These are phyloP conservation scores for Polypedilum pembai DNA, from an alignment of 1,140 invertebrate genomes.

Conservation along the genomic window DNA sequence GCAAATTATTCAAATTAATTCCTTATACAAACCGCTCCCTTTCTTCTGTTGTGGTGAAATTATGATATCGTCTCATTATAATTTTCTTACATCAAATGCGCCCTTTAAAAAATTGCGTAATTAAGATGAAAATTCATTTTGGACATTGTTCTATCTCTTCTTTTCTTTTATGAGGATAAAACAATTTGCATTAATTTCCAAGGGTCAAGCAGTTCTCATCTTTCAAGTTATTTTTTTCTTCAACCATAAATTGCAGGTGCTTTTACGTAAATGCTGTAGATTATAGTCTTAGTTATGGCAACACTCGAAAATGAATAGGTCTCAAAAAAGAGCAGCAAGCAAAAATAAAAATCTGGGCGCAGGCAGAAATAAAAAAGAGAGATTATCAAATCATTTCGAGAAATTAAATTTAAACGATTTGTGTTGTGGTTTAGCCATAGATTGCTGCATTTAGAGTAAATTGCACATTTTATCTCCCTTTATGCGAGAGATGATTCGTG, in stretches of 20 bases:
- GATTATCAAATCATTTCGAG: conserved; percentile 4
- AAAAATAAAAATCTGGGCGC: not conserved
- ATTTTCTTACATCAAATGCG: not conserved
- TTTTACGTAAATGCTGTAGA: not conserved
- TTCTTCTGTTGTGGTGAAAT: not conserved
- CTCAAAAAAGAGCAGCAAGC: not conserved
- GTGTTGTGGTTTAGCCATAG: not conserved
- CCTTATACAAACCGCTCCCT: not conserved
- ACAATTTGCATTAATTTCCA: conserved; percentile 24
- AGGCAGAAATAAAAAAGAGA: not conserved
- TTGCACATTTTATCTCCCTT: not conserved
- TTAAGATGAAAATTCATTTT: not conserved
- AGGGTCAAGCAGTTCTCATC: not conserved
- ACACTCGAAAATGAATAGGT: not conserved
- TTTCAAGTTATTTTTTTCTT: not conserved
- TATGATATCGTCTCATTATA: conserved; percentile 7
- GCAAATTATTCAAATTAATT: conserved; percentile 24
- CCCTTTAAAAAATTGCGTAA: not conserved
- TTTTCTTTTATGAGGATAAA: conserved; percentile 4
- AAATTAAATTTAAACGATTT: conserved; percentile 15
- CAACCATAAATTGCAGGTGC: conserved; percentile 23
- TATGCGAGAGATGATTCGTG: not conserved
- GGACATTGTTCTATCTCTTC: not conserved
- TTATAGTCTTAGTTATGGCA: conserved; percentile 9
- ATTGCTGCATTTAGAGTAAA: not conserved